Evolutionary conservation across 2,113 vertebrate genomes (phyloP), one percentile per base, ranked within the genome.

Genomic region (Hippopotamus amphibius): DNA sequence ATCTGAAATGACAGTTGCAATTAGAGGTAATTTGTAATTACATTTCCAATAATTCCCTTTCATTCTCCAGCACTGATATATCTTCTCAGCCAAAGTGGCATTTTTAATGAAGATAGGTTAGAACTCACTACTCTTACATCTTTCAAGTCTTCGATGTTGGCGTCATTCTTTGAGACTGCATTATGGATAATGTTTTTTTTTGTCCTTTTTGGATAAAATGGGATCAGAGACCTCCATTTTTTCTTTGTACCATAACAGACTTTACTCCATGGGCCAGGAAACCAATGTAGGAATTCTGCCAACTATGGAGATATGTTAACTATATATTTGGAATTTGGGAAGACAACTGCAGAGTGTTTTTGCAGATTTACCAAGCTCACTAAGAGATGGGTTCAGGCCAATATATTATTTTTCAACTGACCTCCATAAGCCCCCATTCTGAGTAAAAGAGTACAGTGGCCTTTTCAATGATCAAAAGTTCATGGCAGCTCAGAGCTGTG

Each of bases 391-490:
- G 77, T 81, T 90, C 37, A 88, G 65, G 46, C 10, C 59, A 85
- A 66, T 28, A 50, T 86, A 94, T 3, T 46, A 85, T 69, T 91
- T 76, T 81, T 91, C 88, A 91, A 24, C 13, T 87, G 71, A 96
- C 59, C 30, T 55, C 53, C 11, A 1, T 76, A 85, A 91, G 24
- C 9, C 50, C 1, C 3, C 1, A 41, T 28, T 82, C 46, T 37
- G 21, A 88, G 43, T 55, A 63, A 48, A 71, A 33, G 2, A 71
- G 5, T 59, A 12, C 6, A 94, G 14, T 57, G 21, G 16, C 19
- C 66, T 96, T 71, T 88, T 71, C 33, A 61, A 48, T 55, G 37
- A 90, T 86, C 3, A 95, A 95, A 90, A 93, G 66, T 76, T 76
- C 65, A 90, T 82, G 53, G 63, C 41, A 61, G 10, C n/a, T 96